Evolutionary conservation across 2,113 vertebrate genomes (phyloP).

Genomic region (Copsychus sechellarum): DNA sequence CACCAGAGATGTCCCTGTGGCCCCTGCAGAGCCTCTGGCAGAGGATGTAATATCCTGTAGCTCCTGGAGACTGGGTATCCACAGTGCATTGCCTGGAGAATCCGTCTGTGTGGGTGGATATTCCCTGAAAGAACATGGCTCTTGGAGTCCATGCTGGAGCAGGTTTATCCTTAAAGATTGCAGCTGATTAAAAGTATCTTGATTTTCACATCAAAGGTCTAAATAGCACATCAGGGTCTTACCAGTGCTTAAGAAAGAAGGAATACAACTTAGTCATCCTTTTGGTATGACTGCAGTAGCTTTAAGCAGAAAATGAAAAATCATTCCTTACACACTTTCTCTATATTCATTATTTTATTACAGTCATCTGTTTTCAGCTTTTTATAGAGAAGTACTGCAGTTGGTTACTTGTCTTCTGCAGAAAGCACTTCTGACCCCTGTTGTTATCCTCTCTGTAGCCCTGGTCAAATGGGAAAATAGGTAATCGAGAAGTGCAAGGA

Average conservation of each 20-base stretch:
- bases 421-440: not conserved
- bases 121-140: not conserved
- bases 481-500: not conserved
- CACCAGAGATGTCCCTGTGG: accelerated
- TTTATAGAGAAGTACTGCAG: not conserved
- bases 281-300: not conserved
- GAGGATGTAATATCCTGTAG: not conserved
- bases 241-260: not conserved
- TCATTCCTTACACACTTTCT: not conserved
- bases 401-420: not conserved
- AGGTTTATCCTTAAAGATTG: not conserved
- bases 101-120: not conserved
- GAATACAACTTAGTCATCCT: not conserved
- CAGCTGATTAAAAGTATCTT: accelerated
- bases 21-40: accelerated
- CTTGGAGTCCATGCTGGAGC: accelerated
- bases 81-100: not conserved
- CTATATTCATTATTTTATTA: not conserved
- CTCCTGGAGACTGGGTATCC: not conserved
- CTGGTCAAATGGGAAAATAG: not conserved
- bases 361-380: not conserved
- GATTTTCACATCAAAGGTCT: not conserved
- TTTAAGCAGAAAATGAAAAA: not conserved
- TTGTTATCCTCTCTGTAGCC: not conserved
- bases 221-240: not conserved